Evolutionary conservation across 2,888 invertebrate genomes (phyloP).

Genomic region (Stratiomys singularior): DNA sequence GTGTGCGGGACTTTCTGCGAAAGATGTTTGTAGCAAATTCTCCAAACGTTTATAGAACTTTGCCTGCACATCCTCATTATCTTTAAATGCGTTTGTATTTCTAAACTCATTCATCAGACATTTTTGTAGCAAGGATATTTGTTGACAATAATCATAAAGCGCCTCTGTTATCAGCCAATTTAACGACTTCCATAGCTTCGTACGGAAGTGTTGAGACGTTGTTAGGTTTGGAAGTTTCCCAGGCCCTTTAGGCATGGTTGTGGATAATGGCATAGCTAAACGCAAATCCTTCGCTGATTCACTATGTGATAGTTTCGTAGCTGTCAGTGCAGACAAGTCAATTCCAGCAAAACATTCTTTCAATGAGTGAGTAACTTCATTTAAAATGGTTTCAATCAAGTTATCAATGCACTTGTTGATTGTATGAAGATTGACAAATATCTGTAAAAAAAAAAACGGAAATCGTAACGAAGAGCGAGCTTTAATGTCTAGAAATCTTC

Average conservation of each 20-base stretch:
- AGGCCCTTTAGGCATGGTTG: conserved; percentile 60
- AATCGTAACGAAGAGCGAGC: too few species aligned
- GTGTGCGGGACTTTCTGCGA: conserved; percentile 61
- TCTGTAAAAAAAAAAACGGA: too few species aligned
- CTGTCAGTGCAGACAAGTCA: conserved; percentile 67
- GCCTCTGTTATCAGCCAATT: conserved; percentile 85
- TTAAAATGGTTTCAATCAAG: conserved; percentile 61
- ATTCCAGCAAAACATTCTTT: conserved; percentile 65
- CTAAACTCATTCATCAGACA: conserved; percentile 59
- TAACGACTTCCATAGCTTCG: conserved; percentile 86
- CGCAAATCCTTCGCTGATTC: conserved; percentile 60
- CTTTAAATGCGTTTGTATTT: conserved; percentile 66
- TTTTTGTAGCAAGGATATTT: conserved; percentile 66
- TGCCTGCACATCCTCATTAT: conserved; percentile 66
- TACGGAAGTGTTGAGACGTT: conserved; percentile 68
- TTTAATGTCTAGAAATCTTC: too few species aligned
- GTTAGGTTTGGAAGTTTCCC: conserved; percentile 69
- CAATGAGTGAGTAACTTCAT: conserved; percentile 63
- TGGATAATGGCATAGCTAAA: conserved; percentile 37
- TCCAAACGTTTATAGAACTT: conserved; percentile 69
- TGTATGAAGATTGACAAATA: conserved; percentile 64
- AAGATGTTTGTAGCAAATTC: conserved; percentile 64
- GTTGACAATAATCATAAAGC: conserved; percentile 77
- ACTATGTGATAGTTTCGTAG: conserved; percentile 62
- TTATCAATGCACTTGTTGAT: conserved; percentile 62